phyloP scores from a whole-genome alignment of 2,113 vertebrate species.

The Albula glossodonta region DNA sequence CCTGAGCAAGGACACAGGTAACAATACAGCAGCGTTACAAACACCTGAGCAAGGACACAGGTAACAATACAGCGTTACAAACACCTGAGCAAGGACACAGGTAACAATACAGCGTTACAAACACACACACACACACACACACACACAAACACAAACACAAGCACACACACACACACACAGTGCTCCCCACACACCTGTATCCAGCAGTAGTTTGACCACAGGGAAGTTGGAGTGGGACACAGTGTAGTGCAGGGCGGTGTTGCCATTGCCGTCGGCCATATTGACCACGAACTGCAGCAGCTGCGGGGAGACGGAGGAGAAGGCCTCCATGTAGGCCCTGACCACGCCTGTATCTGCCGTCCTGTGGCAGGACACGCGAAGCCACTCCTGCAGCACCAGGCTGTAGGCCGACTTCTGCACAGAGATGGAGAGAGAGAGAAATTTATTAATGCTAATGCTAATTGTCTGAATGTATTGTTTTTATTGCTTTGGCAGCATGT shows the following conservation, averaged over 20 bases:
- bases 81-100: too few species aligned
- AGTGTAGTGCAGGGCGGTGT: conserved; percentile 87
- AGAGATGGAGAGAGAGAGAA: conserved; percentile 25
- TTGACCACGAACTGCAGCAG: conserved; percentile 87
- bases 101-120: too few species aligned
- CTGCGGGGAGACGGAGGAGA: conserved; percentile 74
- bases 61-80: too few species aligned
- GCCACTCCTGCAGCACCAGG: conserved; percentile 84
- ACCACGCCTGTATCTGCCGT: conserved; percentile 76
- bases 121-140: too few species aligned
- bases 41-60: too few species aligned
- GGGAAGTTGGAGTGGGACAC: conserved; percentile 91
- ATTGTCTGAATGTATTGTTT: too few species aligned
- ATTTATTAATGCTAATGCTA: background rate
- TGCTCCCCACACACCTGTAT: conserved; percentile 71
- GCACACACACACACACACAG: background rate
- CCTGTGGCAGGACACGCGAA: conserved; percentile 83
- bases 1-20: too few species aligned
- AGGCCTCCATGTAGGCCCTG: conserved; percentile 74
- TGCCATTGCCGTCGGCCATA: conserved; percentile 86
- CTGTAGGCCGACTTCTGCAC: conserved; percentile 80
- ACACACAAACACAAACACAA: too few species aligned
- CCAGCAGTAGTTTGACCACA: conserved; percentile 80
- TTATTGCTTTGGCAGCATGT: too few species aligned
- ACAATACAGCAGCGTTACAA: too few species aligned